phyloP scores from a whole-genome alignment of 2,888 invertebrate species.

The Glaucopsyche alexis region DNA sequence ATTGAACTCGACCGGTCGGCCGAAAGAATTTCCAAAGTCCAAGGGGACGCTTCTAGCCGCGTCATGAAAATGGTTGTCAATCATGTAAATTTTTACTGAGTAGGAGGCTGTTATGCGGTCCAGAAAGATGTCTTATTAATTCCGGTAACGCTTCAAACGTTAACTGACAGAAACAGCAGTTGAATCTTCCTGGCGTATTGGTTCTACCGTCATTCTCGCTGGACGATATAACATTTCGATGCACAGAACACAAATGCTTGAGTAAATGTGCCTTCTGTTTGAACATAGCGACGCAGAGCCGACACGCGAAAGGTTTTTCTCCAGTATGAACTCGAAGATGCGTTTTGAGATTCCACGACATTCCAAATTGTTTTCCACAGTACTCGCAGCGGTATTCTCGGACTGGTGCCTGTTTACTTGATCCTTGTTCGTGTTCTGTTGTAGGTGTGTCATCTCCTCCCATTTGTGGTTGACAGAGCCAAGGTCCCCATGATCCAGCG shows the following conservation, averaged over 20 bases:
- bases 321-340: constrained; percentile 93
- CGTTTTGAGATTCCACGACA: constrained; percentile 96
- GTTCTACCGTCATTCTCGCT: constrained; percentile 85
- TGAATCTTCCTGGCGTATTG: constrained; percentile 84
- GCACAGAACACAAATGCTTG: constrained; percentile 93
- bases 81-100: constrained; percentile 93
- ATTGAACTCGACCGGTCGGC: constrained; percentile 62
- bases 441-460: constrained; percentile 73
- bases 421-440: constrained; percentile 76
- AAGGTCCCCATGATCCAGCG: constrained; percentile 85
- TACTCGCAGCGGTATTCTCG: constrained; percentile 93
- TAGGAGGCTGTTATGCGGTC: constrained; percentile 92
- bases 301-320: constrained; percentile 93
- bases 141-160: constrained; percentile 93
- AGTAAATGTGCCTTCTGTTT: constrained; percentile 93
- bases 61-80: constrained; percentile 72
- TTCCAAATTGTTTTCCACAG: constrained; percentile 94
- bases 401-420: constrained; percentile 82
- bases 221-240: constrained; percentile 92
- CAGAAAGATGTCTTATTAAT: constrained; percentile 91
- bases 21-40: constrained; percentile 74
- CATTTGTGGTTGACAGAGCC: constrained; percentile 84
- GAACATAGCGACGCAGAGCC: constrained; percentile 94
- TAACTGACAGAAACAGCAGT: constrained; percentile 93
- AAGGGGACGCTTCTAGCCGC: constrained; percentile 58